Conservation (phyloP, 1,140 invertebrate species). For the Mercenaria mercenaria region DNA sequence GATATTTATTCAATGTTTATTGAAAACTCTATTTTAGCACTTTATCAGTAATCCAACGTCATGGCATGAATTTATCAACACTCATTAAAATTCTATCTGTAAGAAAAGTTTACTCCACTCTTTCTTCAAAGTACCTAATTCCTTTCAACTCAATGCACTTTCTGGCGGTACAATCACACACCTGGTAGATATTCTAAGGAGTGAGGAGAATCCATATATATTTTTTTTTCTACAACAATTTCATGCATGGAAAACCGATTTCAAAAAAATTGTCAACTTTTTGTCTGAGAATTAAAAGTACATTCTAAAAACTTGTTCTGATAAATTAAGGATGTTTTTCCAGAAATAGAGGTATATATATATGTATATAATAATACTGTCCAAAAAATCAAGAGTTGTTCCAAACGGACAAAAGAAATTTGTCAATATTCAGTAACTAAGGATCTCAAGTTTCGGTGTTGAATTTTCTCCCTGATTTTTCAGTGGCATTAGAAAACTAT, state of each 20-base stretch:
- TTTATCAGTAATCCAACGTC: neutral
- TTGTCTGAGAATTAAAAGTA: neutral
- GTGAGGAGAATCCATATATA: neutral
- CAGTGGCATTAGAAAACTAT: neutral
- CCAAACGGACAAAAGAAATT: constrained; percentile 21
- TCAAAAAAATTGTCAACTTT: neutral
- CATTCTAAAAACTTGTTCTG: neutral
- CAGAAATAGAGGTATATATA: no score
- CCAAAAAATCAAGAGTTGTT: constrained; percentile 13
- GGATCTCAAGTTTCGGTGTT: neutral
- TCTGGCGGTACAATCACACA: neutral
- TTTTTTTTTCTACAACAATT: neutral
- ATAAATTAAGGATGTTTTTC: neutral
- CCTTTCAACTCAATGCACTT: neutral
- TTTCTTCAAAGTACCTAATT: neutral
- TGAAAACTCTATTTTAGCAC: neutral
- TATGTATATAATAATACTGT: neutral
- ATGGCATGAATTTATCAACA: neutral
- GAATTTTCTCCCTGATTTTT: constrained; percentile 1
- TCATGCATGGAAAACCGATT: neutral
- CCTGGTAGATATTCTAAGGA: neutral
- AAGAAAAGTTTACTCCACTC: neutral
- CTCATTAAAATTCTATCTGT: constrained; percentile 20
- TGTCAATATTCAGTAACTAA: constrained; percentile 15
- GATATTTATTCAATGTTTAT: neutral